Evolutionary conservation across 2,113 vertebrate species (phyloP).

Genomic region (Abramis brama): DNA sequence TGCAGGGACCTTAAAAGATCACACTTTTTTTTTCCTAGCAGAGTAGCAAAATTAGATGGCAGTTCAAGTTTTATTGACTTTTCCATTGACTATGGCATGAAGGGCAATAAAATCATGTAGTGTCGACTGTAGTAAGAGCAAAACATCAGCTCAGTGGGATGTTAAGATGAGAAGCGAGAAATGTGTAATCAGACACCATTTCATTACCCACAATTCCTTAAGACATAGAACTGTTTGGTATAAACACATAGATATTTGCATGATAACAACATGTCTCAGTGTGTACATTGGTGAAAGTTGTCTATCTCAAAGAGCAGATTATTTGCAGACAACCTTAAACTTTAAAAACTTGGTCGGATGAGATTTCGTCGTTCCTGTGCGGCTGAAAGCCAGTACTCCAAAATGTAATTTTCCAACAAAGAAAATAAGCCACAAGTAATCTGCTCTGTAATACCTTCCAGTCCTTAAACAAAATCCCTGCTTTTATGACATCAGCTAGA

Average conservation of each 20-base stretch:
- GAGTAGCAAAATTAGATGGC: conserved; percentile 56
- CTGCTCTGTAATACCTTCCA: conserved; percentile 81
- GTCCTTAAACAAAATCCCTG: conserved; percentile 83
- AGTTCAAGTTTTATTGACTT: conserved; percentile 59
- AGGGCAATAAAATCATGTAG: conserved; percentile 53
- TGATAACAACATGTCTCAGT: too few relatives aligned
- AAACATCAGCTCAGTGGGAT: conserved; percentile 41
- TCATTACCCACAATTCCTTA: not conserved
- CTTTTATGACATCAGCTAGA: conserved; percentile 77
- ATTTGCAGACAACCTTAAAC: conserved; percentile 59
- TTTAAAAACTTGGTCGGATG: conserved; percentile 66
- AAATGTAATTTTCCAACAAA: conserved; percentile 82
- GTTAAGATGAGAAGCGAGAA: conserved; percentile 44
- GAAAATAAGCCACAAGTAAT: conserved; percentile 82
- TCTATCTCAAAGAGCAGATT: conserved; percentile 1
- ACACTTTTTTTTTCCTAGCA: conserved; percentile 21
- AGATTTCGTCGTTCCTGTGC: conserved; percentile 72
- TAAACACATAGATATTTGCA: conserved; percentile 16
- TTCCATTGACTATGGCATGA: conserved; percentile 53
- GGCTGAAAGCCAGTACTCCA: conserved; percentile 71
- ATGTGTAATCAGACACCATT: conserved; percentile 34
- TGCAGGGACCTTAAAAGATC: conserved; percentile 48
- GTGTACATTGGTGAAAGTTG: not conserved
- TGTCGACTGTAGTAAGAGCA: conserved; percentile 49
- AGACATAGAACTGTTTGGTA: not conserved